These are phyloP conservation scores for Tipula vernalis DNA, from an alignment of 2,888 invertebrate genomes.

Conservation along the genomic window DNA sequence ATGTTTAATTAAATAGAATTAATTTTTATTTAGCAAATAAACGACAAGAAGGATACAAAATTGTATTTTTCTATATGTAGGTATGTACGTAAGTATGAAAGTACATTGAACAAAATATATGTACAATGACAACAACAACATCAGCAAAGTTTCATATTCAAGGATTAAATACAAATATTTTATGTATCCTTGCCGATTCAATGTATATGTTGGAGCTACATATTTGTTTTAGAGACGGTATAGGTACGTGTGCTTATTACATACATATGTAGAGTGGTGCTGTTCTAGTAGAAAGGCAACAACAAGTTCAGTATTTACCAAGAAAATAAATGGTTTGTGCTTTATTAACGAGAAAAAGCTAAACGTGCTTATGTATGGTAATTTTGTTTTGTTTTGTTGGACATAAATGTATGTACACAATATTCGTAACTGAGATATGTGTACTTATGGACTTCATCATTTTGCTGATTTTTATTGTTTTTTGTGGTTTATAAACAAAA, in stretches of 20 bases:
- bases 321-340: not conserved
- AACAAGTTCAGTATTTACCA: not conserved
- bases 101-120: not conserved
- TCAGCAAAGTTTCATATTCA: not conserved
- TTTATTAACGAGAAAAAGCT: not conserved
- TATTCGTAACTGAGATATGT: not conserved
- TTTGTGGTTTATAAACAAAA: not conserved
- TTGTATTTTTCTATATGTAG: not conserved
- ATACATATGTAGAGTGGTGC: not conserved
- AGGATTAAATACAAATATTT: not conserved
- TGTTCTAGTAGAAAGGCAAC: not conserved
- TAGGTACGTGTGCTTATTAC: not conserved
- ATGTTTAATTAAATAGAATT: not conserved
- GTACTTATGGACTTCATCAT: not conserved
- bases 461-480: not conserved
- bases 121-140: not conserved
- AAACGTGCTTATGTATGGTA: not conserved
- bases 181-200: not conserved
- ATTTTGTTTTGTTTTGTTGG: not conserved
- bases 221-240: not conserved
- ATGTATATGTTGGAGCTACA: not conserved
- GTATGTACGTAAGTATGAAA: not conserved
- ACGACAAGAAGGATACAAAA: not conserved
- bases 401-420: not conserved
- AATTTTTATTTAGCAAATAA: conserved; percentile 4